phyloP scores from a whole-genome alignment of 2,888 invertebrate species.

The Nomada flava region DNA sequence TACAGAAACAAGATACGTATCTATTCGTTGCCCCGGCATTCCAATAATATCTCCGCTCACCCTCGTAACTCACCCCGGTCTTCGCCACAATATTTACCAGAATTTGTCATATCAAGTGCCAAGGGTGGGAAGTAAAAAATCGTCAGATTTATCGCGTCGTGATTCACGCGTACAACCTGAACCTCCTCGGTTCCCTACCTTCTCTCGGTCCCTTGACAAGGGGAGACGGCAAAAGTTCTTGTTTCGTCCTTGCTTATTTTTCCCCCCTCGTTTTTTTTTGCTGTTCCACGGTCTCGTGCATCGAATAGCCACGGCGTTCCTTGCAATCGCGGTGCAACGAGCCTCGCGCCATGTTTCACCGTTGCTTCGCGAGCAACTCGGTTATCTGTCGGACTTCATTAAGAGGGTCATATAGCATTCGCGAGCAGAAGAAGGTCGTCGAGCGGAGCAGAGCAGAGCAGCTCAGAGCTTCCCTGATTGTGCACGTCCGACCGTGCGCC shows the following conservation, averaged over 20 bases:
- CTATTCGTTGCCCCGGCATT: too few relatives aligned
- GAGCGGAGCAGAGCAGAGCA: not conserved
- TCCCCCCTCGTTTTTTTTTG: not conserved
- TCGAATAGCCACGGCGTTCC: slow-evolving; percentile 59
- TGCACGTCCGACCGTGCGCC: slow-evolving; percentile 15
- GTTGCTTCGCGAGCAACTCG: slow-evolving; percentile 46
- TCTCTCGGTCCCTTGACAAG: slow-evolving; percentile 14
- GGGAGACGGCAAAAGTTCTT: slow-evolving; percentile 31
- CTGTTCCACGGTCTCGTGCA: slow-evolving; percentile 57
- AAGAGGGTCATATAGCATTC: slow-evolving; percentile 71
- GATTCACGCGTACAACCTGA: slow-evolving; percentile 4
- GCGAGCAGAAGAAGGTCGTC: slow-evolving; percentile 52
- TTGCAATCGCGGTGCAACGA: slow-evolving; percentile 64
- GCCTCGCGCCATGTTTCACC: slow-evolving; percentile 64
- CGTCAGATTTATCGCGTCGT: slow-evolving; percentile 37
- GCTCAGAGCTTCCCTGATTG: slow-evolving; percentile 49
- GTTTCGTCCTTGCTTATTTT: too few relatives aligned
- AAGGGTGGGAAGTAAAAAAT: not conserved
- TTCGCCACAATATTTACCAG: slow-evolving; percentile 20
- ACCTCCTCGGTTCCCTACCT: slow-evolving; percentile 5
- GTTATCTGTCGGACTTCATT: slow-evolving; percentile 72
- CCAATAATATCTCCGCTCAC: not conserved
- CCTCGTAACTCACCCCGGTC: not conserved
- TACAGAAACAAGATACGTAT: too few relatives aligned
- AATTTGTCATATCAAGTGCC: slow-evolving; percentile 25